A percentile compares a stretch with the other conserved stretches of the same genome.
Evolutionary conservation across 2,888 invertebrate species (phyloP).

Genomic region (Xestia rhomboidea): DNA sequence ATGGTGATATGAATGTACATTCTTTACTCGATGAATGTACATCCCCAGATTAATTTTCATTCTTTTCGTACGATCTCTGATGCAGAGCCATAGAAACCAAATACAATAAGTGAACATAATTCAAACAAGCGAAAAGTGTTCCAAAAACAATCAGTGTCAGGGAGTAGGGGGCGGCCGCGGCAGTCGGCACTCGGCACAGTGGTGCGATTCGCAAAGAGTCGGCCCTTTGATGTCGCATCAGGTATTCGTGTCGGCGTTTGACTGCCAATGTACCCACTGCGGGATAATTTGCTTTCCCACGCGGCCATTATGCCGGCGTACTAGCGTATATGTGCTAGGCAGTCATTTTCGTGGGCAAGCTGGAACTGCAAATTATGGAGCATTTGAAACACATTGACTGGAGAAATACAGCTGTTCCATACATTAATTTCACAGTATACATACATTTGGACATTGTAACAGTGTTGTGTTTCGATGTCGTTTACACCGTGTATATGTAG

Average conservation of each 20-base stretch:
- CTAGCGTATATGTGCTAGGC: conserved; percentile 1
- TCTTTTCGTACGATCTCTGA: not conserved
- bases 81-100: not conserved
- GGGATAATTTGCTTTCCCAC: conserved; percentile 63
- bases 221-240: conserved; percentile 66
- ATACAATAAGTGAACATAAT: conserved; percentile 21
- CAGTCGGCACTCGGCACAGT: conserved; percentile 22
- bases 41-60: not conserved
- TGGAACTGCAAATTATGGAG: not conserved
- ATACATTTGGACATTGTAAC: too few relatives aligned
- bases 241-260: conserved; percentile 65
- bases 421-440: not conserved
- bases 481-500: not conserved
- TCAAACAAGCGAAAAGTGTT: conserved; percentile 18
- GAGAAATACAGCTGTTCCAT: not conserved
- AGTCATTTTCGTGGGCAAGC: conserved; percentile 6
- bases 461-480: not conserved
- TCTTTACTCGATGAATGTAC: not conserved
- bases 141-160: conserved; percentile 44
- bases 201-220: conserved; percentile 54
- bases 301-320: conserved; percentile 37
- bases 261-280: conserved; percentile 54
- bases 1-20: not conserved
- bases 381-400: not conserved
- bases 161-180: conserved; percentile 35